phyloP scores from a whole-genome alignment of 2,888 invertebrate species.

The Drosophila borealis region DNA sequence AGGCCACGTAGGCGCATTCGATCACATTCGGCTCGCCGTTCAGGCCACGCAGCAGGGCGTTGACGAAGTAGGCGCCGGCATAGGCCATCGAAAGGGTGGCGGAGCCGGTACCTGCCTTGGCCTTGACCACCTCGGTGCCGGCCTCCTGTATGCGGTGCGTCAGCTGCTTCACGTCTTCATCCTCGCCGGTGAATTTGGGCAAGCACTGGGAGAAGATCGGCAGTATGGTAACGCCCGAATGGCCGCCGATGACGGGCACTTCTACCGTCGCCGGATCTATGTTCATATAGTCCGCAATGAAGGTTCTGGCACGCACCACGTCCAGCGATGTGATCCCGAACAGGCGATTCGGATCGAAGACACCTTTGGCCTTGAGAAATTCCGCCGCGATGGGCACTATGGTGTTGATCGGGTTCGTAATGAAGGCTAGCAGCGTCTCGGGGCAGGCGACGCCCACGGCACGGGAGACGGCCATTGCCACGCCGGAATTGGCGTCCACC shows the following conservation, averaged over 20 bases:
- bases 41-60: conserved; percentile 92
- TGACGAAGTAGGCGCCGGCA: conserved; percentile 95
- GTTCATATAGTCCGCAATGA: conserved; percentile 94
- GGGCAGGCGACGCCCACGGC: conserved; percentile 92
- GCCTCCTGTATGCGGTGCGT: conserved; percentile 95
- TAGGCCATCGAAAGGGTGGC: conserved; percentile 99
- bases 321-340: conserved; percentile 99
- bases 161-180: conserved; percentile 91
- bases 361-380: conserved; percentile 90
- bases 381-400: conserved; percentile 98
- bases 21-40: conserved; percentile 90
- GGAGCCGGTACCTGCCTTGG: conserved; percentile 98
- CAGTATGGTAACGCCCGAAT: conserved; percentile 98
- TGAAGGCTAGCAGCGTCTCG: conserved; percentile 96
- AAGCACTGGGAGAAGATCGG: conserved; percentile 95
- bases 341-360: conserved; percentile 94
- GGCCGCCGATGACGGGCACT: conserved; percentile 98
- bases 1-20: conserved; percentile 95
- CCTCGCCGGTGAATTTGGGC: conserved; percentile 90
- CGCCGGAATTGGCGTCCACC: conserved; percentile 97
- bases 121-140: conserved; percentile 94
- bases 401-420: conserved; percentile 98
- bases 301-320: conserved; percentile 96
- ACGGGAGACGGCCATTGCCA: conserved; percentile 93
- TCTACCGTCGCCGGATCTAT: conserved; percentile 92